Percentiles rank a stretch among this genome's conserved stretches.
These are phyloP conservation scores for Myodes glareolus DNA, from an alignment of 2,113 vertebrate species.

Conservation along the genomic window DNA sequence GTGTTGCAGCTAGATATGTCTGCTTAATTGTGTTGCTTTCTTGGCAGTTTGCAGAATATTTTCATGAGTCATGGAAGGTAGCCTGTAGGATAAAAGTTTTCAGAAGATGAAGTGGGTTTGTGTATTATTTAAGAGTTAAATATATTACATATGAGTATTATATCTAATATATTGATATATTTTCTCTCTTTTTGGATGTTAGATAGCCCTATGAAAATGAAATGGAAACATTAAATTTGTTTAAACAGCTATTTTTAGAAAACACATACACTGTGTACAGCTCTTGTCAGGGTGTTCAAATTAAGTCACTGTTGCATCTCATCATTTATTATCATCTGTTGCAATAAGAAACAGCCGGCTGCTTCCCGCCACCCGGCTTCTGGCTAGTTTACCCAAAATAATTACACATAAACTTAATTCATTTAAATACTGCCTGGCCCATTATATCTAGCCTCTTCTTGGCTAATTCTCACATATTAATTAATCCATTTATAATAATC, in stretches of 20 bases:
- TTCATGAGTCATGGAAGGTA: not conserved
- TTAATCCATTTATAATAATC: too few species aligned
- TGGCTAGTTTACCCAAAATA: too few species aligned
- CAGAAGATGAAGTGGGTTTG: not conserved
- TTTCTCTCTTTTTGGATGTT: not conserved
- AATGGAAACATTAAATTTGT: not conserved
- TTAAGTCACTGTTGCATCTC: not conserved
- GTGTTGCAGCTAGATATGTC: not conserved
- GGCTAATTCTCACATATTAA: too few species aligned
- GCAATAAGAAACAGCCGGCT: too few species aligned
- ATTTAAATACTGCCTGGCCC: too few species aligned
- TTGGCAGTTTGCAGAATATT: not conserved
- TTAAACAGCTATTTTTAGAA: constrained; percentile 31
- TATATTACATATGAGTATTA: too few species aligned
- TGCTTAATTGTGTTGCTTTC: not conserved
- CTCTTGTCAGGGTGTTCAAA: not conserved
- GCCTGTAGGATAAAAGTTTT: not conserved
- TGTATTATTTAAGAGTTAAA: not conserved
- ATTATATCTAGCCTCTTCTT: too few species aligned
- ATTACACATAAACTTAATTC: too few species aligned
- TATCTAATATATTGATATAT: not conserved
- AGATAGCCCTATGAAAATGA: not conserved
- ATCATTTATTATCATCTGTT: not conserved
- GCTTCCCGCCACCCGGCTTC: too few species aligned
- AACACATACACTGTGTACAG: not conserved